Evolutionary conservation across 2,888 invertebrate genomes (phyloP), one percentile per base, ranked within the genome.

Genomic region (Lasioglossum morio): DNA sequence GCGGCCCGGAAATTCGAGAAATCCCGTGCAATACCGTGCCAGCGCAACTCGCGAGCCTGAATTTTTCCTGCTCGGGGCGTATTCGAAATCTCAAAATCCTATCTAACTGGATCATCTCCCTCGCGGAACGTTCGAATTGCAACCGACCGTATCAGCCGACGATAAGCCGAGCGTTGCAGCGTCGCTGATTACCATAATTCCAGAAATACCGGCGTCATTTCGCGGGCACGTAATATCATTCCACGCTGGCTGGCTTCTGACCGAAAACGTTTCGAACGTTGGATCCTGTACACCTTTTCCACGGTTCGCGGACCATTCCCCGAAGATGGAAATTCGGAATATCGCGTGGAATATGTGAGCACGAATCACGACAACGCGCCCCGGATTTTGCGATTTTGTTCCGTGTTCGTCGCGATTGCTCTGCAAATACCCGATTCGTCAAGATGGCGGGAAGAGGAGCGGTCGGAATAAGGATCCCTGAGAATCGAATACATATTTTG

Each of bases 151-250:
- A 89, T 89, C 89, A 84, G 85, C 72, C 72, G 48, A 60, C 83
- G 87, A 89, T 89, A 89, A 89, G 89, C 89, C 84, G 74, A 23
- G 63, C 83, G 81, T 84, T 84, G 78, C 63, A 60, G 70, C 79
- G 72, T 23, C 66, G 66, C 84, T 86, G 89, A 89, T 89, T 89
- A 89, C 86, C 89, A 89, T 86, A 88, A 89, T 89, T 89, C 89
- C 88, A 86, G 89, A 88, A 89, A 89, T 89, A 78, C 84, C 82
- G 12, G 72, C 77, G 81, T 81, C 77, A 79, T 89, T 88, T 82
- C 74, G 66, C 57, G 34, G 60, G 14, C 79, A 78, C 85, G 84
- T 84, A 81, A 87, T 81, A 81, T 70, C 76, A 57, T 84, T 84
- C 77, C 75, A 16, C 46, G 37, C 27, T 73, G 43, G 40, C 63